Percentiles rank a stretch among this genome's conserved stretches.
These are phyloP conservation scores for Antennarius maculatus DNA, from an alignment of 2,797 vertebrate genomes.

Conservation along the genomic window DNA sequence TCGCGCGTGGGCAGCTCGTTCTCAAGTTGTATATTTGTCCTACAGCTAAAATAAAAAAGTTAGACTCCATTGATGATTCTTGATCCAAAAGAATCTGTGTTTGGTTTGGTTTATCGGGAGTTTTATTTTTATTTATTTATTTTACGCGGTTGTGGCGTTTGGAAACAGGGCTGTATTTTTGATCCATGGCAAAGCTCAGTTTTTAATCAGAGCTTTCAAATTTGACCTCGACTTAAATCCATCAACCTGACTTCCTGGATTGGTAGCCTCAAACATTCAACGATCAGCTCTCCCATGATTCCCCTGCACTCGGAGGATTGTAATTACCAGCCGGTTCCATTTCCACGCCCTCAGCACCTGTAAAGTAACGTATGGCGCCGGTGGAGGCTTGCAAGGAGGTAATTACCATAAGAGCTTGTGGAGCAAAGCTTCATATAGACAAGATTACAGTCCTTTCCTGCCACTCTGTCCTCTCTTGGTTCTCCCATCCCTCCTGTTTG, in stretches of 20 bases:
- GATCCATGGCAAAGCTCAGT: conserved; percentile 68
- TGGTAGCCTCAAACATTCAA: conserved; percentile 47
- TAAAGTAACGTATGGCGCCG: conserved; percentile 40
- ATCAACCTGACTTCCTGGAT: conserved; percentile 75
- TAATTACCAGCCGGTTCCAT: conserved; percentile 73
- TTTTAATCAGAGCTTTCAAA: conserved; percentile 79
- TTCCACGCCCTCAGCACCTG: conserved; percentile 57
- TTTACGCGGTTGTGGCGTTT: conserved; percentile 7
- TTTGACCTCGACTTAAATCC: conserved; percentile 82
- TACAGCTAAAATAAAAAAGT: too few species aligned
- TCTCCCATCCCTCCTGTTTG: conserved; percentile 52
- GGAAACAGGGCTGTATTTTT: conserved; percentile 38
- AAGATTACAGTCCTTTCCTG: conserved; percentile 58
- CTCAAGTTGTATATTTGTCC: too few species aligned
- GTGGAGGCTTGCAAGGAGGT: conserved; percentile 53
- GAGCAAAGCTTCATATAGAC: conserved; percentile 52
- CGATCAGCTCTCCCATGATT: conserved; percentile 50
- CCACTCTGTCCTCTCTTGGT: conserved; percentile 6
- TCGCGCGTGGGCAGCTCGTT: not conserved
- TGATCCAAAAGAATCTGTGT: conserved; percentile 2
- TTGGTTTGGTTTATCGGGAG: conserved; percentile 13
- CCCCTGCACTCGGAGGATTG: conserved; percentile 51
- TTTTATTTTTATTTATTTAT: not conserved
- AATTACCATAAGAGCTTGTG: conserved; percentile 71
- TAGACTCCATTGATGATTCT: not conserved